Evolutionary conservation across 2,797 vertebrate species (phyloP).

Genomic region (Moxostoma hubbsi): DNA sequence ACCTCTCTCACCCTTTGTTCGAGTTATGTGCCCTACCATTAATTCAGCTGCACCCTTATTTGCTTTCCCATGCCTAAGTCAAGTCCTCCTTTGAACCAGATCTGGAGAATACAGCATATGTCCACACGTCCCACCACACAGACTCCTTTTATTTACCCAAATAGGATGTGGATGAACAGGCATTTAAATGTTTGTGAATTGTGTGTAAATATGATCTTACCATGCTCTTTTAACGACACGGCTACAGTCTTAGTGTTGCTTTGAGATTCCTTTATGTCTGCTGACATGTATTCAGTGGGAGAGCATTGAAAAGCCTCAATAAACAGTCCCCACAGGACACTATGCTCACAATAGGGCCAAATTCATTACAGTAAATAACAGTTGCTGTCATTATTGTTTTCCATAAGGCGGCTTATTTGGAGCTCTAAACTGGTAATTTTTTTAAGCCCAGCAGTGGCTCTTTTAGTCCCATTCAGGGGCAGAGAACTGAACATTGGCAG

Average conservation of each 20-base stretch:
- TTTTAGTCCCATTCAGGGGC: conserved; percentile 50
- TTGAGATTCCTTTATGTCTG: conserved; percentile 73
- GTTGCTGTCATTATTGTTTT: conserved; percentile 72
- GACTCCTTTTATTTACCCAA: conserved; percentile 70
- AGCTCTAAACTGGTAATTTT: conserved; percentile 68
- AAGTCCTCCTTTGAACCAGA: conserved; percentile 73
- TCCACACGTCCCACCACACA: conserved; percentile 61
- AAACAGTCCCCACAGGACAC: conserved; percentile 69
- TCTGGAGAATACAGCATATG: conserved; percentile 74
- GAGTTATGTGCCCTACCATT: conserved; percentile 72
- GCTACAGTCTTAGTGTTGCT: conserved; percentile 73
- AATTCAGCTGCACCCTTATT: conserved; percentile 76
- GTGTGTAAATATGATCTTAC: conserved; percentile 82
- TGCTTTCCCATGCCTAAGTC: conserved; percentile 81
- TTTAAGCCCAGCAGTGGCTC: conserved; percentile 65
- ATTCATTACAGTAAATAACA: conserved; percentile 79
- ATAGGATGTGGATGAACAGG: conserved; percentile 79
- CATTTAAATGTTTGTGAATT: conserved; percentile 75
- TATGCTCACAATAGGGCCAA: conserved; percentile 65
- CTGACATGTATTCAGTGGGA: conserved; percentile 76
- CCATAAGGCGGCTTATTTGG: conserved; percentile 67
- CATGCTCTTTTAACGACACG: conserved; percentile 70
- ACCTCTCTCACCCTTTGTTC: conserved; percentile 68
- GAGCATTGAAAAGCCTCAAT: conserved; percentile 72
- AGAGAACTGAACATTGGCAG: conserved; percentile 58